Evolutionary conservation across 2,113 vertebrate genomes (phyloP).

Genomic region (Nothocercus nigrocapillus): DNA sequence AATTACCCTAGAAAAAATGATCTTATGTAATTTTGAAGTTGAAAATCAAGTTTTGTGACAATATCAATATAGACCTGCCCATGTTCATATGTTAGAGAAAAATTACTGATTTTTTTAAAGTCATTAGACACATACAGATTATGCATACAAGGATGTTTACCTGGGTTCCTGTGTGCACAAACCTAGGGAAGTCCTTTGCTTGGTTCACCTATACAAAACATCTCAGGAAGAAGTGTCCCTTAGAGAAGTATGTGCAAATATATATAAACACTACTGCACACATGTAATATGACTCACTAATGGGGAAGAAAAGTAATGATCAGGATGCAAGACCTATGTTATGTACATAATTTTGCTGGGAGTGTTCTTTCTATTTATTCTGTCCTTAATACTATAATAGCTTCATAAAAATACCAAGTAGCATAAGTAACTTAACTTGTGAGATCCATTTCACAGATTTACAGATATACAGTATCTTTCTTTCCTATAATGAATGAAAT

Average conservation of each 20-base stretch:
- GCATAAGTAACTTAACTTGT: accelerated
- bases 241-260: background rate
- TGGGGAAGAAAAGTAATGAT: background rate
- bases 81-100: background rate
- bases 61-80: background rate
- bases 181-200: background rate
- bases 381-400: background rate
- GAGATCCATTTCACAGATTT: accelerated
- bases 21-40: background rate
- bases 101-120: background rate
- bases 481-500: background rate
- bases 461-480: accelerated
- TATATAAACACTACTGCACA: accelerated
- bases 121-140: background rate
- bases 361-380: background rate
- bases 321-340: accelerated
- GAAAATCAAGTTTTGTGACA: background rate
- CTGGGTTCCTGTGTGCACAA: background rate
- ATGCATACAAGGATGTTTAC: too few species aligned
- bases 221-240: accelerated
- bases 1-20: background rate
- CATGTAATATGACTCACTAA: accelerated
- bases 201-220: too few species aligned
- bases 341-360: too few species aligned
- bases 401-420: background rate